These are phyloP conservation scores for Coboldia fuscipes DNA, from an alignment of 1,140 invertebrate species.

Conservation along the genomic window DNA sequence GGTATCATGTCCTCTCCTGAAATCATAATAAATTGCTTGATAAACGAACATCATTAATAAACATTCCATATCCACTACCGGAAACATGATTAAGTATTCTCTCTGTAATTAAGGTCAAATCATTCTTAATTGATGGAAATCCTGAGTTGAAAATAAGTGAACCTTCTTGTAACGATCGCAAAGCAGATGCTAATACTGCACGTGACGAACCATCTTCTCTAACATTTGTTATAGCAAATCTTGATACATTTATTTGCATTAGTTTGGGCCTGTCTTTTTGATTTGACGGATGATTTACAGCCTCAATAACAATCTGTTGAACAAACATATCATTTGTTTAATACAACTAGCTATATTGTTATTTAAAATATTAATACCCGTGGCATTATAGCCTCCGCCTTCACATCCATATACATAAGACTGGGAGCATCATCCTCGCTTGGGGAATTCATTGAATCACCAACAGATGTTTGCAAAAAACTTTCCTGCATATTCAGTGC, in stretches of 20 bases:
- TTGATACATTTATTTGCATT: slow-evolving; percentile 57
- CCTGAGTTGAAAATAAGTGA: slow-evolving; percentile 47
- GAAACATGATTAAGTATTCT: slow-evolving; percentile 50
- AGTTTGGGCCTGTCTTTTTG: slow-evolving; percentile 47
- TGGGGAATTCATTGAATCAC: slow-evolving; percentile 9
- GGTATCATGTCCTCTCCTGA: too few relatives aligned
- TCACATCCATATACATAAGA: slow-evolving; percentile 61
- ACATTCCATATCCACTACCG: slow-evolving; percentile 12
- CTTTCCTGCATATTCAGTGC: slow-evolving; percentile 64
- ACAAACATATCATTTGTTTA: too few relatives aligned
- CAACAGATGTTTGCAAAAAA: slow-evolving; percentile 27
- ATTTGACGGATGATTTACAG: slow-evolving; percentile 14
- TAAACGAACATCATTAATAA: slow-evolving; percentile 11
- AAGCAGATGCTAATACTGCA: slow-evolving; percentile 45
- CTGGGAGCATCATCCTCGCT: slow-evolving; percentile 15
- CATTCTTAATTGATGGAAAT: slow-evolving; percentile 43
- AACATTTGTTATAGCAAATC: slow-evolving; percentile 58
- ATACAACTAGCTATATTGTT: too few relatives aligned
- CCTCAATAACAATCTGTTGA: slow-evolving; percentile 18
- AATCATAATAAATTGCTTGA: slow-evolving; percentile 18
- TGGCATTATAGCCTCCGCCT: slow-evolving; percentile 77
- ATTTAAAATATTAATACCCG: too few relatives aligned
- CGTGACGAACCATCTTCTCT: slow-evolving; percentile 44
- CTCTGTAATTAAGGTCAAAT: slow-evolving; percentile 46
- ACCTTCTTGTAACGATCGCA: slow-evolving; percentile 48